These are phyloP conservation scores for Tryphoninae sp. DNA, from an alignment of 2,888 invertebrate genomes.

Conservation along the genomic window DNA sequence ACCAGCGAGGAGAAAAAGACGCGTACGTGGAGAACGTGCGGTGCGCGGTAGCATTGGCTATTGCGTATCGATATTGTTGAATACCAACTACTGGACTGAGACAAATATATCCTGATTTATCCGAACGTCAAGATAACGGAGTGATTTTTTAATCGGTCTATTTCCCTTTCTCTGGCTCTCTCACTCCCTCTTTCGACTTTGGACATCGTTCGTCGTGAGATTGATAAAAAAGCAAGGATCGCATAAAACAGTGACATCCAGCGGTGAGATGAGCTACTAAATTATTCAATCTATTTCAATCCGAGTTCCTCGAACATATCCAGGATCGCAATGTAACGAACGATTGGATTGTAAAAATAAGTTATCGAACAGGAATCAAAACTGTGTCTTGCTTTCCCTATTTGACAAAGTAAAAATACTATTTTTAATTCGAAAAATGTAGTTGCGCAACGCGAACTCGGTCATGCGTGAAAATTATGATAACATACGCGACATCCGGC, in stretches of 20 bases:
- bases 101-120: conserved; percentile 37
- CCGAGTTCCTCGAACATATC: too few relatives aligned
- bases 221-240: neutral
- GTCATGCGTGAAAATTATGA: too few relatives aligned
- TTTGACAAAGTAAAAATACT: too few relatives aligned
- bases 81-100: conserved; percentile 5
- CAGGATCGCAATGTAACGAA: too few relatives aligned
- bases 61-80: conserved; percentile 43
- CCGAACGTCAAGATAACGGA: conserved; percentile 28
- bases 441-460: too few relatives aligned
- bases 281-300: neutral
- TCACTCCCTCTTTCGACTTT: neutral
- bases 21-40: neutral
- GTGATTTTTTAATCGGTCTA: neutral
- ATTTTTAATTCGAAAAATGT: too few relatives aligned
- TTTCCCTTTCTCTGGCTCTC: neutral
- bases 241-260: conserved; percentile 4
- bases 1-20: neutral
- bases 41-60: neutral
- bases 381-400: too few relatives aligned
- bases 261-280: neutral
- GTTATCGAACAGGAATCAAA: too few relatives aligned
- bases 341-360: too few relatives aligned
- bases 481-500: neutral
- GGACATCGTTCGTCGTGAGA: neutral